These are phyloP conservation scores for Porites lobata DNA, from an alignment of 92 coral and sea anemone genomes.

Conservation along the genomic window DNA sequence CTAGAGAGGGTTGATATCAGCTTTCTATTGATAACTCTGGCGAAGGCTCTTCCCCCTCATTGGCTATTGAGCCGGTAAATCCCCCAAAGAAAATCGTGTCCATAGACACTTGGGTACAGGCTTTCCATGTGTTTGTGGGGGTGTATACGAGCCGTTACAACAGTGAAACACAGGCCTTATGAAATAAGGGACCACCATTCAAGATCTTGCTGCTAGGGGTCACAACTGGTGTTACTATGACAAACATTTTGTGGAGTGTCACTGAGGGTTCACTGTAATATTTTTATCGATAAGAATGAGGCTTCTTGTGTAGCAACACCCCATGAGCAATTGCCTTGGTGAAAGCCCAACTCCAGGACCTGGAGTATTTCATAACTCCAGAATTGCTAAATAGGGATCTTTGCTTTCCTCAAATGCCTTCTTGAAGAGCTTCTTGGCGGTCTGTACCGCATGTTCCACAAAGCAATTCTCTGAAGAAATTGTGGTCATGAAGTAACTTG, in stretches of 20 bases:
- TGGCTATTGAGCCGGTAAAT: slow-evolving; percentile 28
- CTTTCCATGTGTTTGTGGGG: slow-evolving; percentile 47
- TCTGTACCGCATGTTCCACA: too few species aligned
- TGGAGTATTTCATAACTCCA: too few species aligned
- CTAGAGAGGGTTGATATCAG: not conserved
- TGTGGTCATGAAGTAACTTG: too few species aligned
- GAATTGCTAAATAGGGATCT: too few species aligned
- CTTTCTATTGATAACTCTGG: not conserved
- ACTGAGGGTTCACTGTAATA: too few species aligned
- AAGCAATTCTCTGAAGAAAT: too few species aligned
- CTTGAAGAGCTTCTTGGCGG: too few species aligned
- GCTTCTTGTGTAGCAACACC: too few species aligned
- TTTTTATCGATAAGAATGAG: too few species aligned
- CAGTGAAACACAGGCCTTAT: slow-evolving; percentile 22
- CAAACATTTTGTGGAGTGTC: too few species aligned
- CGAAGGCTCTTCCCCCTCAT: slow-evolving; percentile 17
- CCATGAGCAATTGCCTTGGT: not conserved
- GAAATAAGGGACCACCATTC: not conserved
- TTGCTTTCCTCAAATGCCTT: too few species aligned
- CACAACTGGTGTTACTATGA: not conserved
- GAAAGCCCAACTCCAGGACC: too few species aligned
- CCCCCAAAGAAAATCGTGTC: slow-evolving; percentile 24
- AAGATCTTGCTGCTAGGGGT: slow-evolving; percentile 19
- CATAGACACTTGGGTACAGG: slow-evolving; percentile 37
- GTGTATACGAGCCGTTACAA: slow-evolving; percentile 38